phyloP scores from a whole-genome alignment of 2,888 invertebrate genomes.

The Bursaphelenchus okinawaensis region DNA sequence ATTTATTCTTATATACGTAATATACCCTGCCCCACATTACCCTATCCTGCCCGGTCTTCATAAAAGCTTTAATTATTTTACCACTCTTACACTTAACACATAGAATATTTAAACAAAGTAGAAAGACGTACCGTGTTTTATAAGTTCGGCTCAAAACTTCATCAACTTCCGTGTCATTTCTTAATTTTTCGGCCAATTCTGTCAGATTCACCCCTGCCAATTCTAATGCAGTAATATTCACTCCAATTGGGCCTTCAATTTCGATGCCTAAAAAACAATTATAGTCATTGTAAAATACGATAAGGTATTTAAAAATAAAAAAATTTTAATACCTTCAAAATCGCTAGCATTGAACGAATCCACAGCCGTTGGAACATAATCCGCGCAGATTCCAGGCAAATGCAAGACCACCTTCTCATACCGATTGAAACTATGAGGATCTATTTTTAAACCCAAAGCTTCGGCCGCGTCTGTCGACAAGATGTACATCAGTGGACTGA shows the following conservation, averaged over 20 bases:
- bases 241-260: constrained; percentile 55
- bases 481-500: constrained; percentile 43
- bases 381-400: constrained; percentile 51
- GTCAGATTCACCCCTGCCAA: constrained; percentile 50
- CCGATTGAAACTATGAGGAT: constrained; percentile 33
- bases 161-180: constrained; percentile 57
- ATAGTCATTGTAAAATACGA: too few relatives aligned
- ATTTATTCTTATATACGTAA: too few relatives aligned
- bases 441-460: constrained; percentile 35
- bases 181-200: constrained; percentile 52
- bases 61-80: not conserved
- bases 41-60: too few relatives aligned
- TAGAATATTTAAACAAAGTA: too few relatives aligned
- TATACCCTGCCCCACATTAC: too few relatives aligned
- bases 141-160: constrained; percentile 50
- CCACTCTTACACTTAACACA: too few relatives aligned
- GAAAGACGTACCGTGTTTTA: constrained; percentile 35
- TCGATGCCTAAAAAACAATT: constrained; percentile 38
- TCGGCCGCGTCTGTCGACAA: constrained; percentile 33
- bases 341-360: constrained; percentile 49
- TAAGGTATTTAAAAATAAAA: not conserved
- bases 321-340: constrained; percentile 41
- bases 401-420: constrained; percentile 47
- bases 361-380: constrained; percentile 48
- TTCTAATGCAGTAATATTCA: constrained; percentile 52